Base-by-base conservation (phyloP, 2,888 invertebrate species). In the Drosophila anomelani region DNA sequence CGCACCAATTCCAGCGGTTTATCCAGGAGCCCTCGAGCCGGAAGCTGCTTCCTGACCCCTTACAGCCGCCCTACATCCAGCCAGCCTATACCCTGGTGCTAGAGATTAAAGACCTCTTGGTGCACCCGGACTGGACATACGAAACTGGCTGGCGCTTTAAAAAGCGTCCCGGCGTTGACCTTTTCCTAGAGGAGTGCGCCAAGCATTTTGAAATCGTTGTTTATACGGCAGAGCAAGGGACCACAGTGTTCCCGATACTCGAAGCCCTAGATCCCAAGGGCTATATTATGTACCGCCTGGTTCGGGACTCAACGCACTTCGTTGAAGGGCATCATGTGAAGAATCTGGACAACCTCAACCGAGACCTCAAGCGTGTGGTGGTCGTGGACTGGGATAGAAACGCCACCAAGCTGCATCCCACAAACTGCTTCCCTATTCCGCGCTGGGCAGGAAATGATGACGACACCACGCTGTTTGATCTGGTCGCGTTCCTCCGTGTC, bases 81-180 rank as follows among this genome's bases (percentile, higher is more conserved):
- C 99, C 99, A 8, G 96, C 97, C 0, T 99, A 99, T 92, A 99
- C 99, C 0, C 93, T 99, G 49, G 96, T 99, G 41, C 93, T 99
- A 61, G 99, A 99, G 94, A 95, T 99, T 93, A 99, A 97, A 36
- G 99, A 98, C 90, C 95, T 99, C 10, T 94, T 99, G 10, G 97
- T 99, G 13, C 98, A 99, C 92, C 99, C 99, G 0, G 99, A 99
- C 91, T 99, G 99, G 99, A 98, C 98, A 92, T 98, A 98, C 91
- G 96, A 96, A 92, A 98, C 98, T 72, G 99, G 99, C 5, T 99
- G 98, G 98, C 95, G 99, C 85, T 99, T 99, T 92, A 98, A 99
- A 93, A 99, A 99, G 93, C 95, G 99, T 49, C 99, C 99, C 0
- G 98, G 98, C 43, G 95, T 99, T 0, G 98, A 99, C 90, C 96